Evolutionary conservation across 2,888 invertebrate genomes (phyloP).

Genomic region (Leucozona laternaria): DNA sequence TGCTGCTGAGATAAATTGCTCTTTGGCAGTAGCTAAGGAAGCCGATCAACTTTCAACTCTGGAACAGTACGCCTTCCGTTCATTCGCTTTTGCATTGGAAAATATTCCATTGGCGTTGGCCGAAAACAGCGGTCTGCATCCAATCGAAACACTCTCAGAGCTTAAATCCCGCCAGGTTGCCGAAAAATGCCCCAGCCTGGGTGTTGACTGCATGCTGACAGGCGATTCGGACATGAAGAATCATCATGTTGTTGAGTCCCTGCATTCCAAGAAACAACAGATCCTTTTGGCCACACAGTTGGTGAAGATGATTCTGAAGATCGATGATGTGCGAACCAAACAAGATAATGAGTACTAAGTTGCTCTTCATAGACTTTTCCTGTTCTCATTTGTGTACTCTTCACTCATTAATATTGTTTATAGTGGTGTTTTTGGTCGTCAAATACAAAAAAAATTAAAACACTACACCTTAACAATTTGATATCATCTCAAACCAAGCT

Average conservation of each 20-base stretch:
- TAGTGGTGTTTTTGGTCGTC: background rate
- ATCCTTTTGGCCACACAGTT: slow-evolving; percentile 98
- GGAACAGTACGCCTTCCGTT: slow-evolving; percentile 98
- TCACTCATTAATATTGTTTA: slow-evolving; percentile 35
- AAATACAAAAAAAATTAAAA: slow-evolving; percentile 4
- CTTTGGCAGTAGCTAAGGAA: slow-evolving; percentile 93
- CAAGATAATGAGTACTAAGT: slow-evolving; percentile 81
- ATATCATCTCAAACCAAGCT: slow-evolving; percentile 35
- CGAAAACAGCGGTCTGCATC: slow-evolving; percentile 97
- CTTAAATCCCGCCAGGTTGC: slow-evolving; percentile 94
- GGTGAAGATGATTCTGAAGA: slow-evolving; percentile 99
- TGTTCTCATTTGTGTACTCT: slow-evolving; percentile 14
- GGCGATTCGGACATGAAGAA: slow-evolving; percentile 95
- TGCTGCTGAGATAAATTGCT: slow-evolving; percentile 97
- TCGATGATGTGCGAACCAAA: slow-evolving; percentile 95
- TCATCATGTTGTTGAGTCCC: slow-evolving; percentile 97
- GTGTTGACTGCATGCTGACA: slow-evolving; percentile 96
- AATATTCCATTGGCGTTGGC: slow-evolving; percentile 97
- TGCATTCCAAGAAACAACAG: slow-evolving; percentile 98
- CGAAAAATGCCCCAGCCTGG: slow-evolving; percentile 93
- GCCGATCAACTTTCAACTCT: slow-evolving; percentile 95
- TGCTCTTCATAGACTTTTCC: background rate
- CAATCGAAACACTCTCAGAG: slow-evolving; percentile 96
- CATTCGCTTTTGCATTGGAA: slow-evolving; percentile 98
- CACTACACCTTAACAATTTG: slow-evolving; percentile 47